Base-by-base conservation (phyloP, 2,113 vertebrate genomes). In the Holacanthus passer region DNA sequence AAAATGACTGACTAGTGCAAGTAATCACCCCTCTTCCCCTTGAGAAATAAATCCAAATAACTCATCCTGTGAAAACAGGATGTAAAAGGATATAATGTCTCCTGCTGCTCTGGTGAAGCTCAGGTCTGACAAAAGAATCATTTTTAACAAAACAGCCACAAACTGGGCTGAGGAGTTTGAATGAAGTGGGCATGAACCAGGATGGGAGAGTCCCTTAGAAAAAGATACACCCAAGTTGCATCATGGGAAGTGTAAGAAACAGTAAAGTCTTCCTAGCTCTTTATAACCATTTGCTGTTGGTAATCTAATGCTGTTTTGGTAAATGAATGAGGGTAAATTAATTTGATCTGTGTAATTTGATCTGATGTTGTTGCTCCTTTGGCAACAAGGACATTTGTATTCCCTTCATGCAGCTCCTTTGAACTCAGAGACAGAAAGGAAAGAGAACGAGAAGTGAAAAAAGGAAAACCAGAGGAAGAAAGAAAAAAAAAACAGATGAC, bases 261-360 rank as follows among this genome's bases (percentile, higher is more conserved):
- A 53, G 16, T 20, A 2, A 12, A 47, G 6, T 45, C 50, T 9
- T 37, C 22, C 16, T 11, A 3, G 22, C 67, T 69, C 43, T 70
- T 45, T 52, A 39, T 32, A 31, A 24, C 9, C 35, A 58, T 58
- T 62, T 64, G 48, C 43, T 35, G 73, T 19, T 8, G 11, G 47
- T 67, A 55, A 75, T 59, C 14, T 7, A 14, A 56, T 56, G 29
- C 72, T 24, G 39, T 56, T 60, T 17, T 11, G 35, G 24, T 73
- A 73, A 82, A 79, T 52, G 39, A 60, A 81, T 73, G 62, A 5
- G 53, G 35, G 20, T 45, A 55, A 80, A 82, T 72, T 48, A 35
- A 83, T 85, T 76, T 35, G 75, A 76, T 32, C 72, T 12, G 65
- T 22, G n/a, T 84, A 50, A 88, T 80, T 45, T 82, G 53, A 75